Conservation (phyloP, 2,797 vertebrate genomes). For the Salmo trutta region DNA sequence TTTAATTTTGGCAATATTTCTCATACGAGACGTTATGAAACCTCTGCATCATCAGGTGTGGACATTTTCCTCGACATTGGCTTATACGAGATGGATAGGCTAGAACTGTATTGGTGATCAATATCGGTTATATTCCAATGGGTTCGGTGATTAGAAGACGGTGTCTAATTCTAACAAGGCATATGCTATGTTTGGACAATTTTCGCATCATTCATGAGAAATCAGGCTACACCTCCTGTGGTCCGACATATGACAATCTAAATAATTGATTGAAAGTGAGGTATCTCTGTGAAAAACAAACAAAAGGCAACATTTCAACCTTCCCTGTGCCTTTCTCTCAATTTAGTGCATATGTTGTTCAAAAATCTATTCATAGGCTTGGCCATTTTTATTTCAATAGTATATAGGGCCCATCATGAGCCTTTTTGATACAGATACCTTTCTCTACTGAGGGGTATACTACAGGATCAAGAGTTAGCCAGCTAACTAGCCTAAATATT, state of each 20-base stretch:
- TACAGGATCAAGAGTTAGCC: not conserved
- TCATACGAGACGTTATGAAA: slow-evolving; percentile 31
- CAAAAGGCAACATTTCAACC: slow-evolving; percentile 27
- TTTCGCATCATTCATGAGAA: not conserved
- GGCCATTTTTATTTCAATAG: not conserved
- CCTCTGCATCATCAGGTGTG: slow-evolving; percentile 59
- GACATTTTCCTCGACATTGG: slow-evolving; percentile 42
- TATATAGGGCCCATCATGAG: not conserved
- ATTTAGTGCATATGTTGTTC: not conserved
- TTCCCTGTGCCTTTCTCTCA: slow-evolving; percentile 10
- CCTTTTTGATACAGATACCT: not conserved
- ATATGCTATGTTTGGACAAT: not conserved
- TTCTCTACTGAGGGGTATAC: not conserved
- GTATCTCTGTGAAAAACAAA: slow-evolving; percentile 62
- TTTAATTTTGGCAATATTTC: slow-evolving; percentile 38
- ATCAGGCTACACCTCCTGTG: slow-evolving; percentile 37
- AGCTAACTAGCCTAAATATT: not conserved
- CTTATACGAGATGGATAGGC: slow-evolving; percentile 2
- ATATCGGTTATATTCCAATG: slow-evolving; percentile 7
- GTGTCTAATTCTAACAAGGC: slow-evolving; percentile 5
- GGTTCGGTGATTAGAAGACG: slow-evolving; percentile 15
- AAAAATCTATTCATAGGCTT: not conserved
- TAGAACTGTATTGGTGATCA: slow-evolving; percentile 26
- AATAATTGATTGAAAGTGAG: slow-evolving; percentile 72
- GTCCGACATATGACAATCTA: slow-evolving; percentile 64